Conservation (phyloP, 2,888 invertebrate genomes). For the Drosophila paramelanica region DNA sequence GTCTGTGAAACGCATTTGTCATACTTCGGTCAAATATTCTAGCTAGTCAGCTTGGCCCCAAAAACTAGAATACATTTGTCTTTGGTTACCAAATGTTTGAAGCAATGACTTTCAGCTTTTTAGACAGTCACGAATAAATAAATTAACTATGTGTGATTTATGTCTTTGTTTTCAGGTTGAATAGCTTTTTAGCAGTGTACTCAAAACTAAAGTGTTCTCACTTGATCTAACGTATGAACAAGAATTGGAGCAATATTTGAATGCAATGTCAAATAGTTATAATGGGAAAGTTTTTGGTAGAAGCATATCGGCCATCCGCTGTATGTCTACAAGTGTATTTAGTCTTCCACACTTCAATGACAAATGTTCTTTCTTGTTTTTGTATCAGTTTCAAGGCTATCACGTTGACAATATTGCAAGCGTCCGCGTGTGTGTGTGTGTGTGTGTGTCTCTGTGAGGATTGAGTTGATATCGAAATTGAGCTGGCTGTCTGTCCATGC, state of each 20-base stretch:
- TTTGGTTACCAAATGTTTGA: too few species aligned
- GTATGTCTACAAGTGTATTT: conserved; percentile 6
- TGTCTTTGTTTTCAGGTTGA: too few species aligned
- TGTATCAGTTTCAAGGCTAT: conserved; percentile 40
- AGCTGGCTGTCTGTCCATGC: conserved; percentile 21
- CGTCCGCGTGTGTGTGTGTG: conserved; percentile 5
- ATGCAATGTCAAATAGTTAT: background rate
- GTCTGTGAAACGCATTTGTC: too few species aligned
- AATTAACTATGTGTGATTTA: too few species aligned
- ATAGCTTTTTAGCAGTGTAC: too few species aligned
- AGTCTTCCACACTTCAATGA: background rate
- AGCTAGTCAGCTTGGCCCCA: too few species aligned
- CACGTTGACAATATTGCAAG: conserved; percentile 25
- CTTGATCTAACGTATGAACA: background rate
- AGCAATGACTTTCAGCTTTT: too few species aligned
- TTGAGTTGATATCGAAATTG: conserved; percentile 40
- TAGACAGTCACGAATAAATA: too few species aligned
- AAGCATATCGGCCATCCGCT: background rate
- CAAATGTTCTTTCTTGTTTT: background rate
- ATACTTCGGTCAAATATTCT: too few species aligned
- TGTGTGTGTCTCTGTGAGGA: background rate
- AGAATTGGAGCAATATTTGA: background rate
- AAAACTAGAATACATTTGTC: too few species aligned
- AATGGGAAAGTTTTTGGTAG: background rate
- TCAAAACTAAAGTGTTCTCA: background rate